These are phyloP conservation scores for Platerodrilus igneus DNA, from an alignment of 2,888 invertebrate species.

Conservation along the genomic window DNA sequence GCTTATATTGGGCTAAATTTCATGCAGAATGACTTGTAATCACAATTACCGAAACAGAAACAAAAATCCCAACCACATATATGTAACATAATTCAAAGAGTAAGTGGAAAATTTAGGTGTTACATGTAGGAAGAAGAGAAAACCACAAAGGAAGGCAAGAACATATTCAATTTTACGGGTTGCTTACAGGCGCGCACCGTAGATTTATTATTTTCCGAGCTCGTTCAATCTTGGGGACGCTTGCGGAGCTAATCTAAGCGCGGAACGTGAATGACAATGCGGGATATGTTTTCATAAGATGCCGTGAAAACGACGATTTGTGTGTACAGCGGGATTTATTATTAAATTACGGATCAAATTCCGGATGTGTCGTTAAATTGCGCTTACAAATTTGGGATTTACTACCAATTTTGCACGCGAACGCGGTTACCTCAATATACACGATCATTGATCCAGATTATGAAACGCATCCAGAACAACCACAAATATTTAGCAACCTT, in stretches of 20 bases:
- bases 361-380: constrained; percentile 7
- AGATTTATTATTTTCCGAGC: constrained; percentile 36
- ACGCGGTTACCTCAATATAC: neutral
- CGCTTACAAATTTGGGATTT: constrained; percentile 10
- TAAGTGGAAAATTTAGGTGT: constrained; percentile 16
- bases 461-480: constrained; percentile 6
- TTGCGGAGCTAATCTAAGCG: constrained; percentile 33
- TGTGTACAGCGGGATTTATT: constrained; percentile 22
- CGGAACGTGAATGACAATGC: constrained; percentile 33
- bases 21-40: no score
- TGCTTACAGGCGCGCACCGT: constrained; percentile 34
- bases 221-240: constrained; percentile 34
- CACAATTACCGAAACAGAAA: no score
- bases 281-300: constrained; percentile 32
- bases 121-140: constrained; percentile 22
- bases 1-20: no score
- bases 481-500: neutral
- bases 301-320: constrained; percentile 24
- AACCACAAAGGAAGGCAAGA: constrained; percentile 27
- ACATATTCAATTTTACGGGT: constrained; percentile 37
- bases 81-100: no score
- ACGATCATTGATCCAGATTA: constrained; percentile 5
- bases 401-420: constrained; percentile 7
- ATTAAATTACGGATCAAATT: constrained; percentile 21
- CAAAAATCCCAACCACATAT: no score